These are phyloP conservation scores for Sakesphorus luctuosus DNA, from an alignment of 2,113 vertebrate genomes.

Conservation along the genomic window DNA sequence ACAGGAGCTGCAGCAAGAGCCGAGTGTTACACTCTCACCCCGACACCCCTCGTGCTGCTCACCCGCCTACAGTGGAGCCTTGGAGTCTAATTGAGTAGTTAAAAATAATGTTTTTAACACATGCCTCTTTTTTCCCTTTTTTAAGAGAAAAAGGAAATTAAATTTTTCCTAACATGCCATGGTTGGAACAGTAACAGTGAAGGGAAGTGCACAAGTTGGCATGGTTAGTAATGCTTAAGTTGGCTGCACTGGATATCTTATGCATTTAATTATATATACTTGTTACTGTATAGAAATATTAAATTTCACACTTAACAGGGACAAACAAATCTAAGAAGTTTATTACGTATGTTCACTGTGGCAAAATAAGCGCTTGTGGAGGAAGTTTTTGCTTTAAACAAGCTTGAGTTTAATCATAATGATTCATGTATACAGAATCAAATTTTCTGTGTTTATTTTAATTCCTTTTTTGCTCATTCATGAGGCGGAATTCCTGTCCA, in stretches of 20 bases:
- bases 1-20: neutral
- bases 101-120: constrained; percentile 8
- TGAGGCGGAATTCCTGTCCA: neutral
- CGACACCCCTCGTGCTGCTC: neutral
- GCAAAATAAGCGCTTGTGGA: constrained; percentile 5
- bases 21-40: neutral
- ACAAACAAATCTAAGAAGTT: constrained; percentile 22
- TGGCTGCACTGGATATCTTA: neutral
- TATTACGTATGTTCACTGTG: neutral
- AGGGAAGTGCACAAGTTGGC: constrained; percentile 3
- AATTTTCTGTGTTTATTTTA: constrained; percentile 1
- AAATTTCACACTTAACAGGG: constrained; percentile 44
- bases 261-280: constrained; percentile 14
- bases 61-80: neutral
- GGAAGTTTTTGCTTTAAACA: constrained; percentile 46
- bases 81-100: neutral
- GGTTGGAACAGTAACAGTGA: neutral
- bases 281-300: constrained; percentile 36
- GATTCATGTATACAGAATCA: neutral
- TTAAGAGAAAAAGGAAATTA: neutral
- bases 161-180: neutral
- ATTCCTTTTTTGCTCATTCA: neutral
- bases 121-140: neutral
- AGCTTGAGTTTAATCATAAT: neutral
- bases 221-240: neutral